Base-by-base conservation (phyloP, 2,888 invertebrate species). In the Argyresthia goedartella region DNA sequence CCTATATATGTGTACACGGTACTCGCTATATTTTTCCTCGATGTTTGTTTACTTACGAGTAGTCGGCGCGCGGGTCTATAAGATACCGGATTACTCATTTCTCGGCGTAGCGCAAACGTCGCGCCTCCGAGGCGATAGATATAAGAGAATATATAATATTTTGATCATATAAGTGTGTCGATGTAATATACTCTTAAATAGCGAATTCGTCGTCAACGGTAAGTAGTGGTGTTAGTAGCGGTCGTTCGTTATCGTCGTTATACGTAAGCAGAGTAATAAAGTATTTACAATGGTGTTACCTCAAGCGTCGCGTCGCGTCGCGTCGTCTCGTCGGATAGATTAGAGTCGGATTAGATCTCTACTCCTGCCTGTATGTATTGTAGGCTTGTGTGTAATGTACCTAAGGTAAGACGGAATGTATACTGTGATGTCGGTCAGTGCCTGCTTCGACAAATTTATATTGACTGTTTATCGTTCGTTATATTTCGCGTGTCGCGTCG, bases 221-320 rank as follows among this genome's bases (percentile, higher is more conserved):
- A n/a, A 43, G 43, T 43, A 43, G 43, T 13, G 43, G 43, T 13
- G 13, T n/a, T 39, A 14, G 39, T 39, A 49, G 35, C 35, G 49
- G 41, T 50, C 33, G 50, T 43, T 50, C 50, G 50, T 42, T 54
- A 53, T 57, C 52, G 57, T 54, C 54, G 56, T 59, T 57, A 58
- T 10, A 33, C 49, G 54, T 53, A 52, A 53, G 57, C 57, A 60
- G 56, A 61, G 46, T 44, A 52, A 60, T 66, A n/a, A n/a, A n/a
- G n/a, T n/a, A 65, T 66, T 65, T 63, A 64, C 62, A 60, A 62
- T 54, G 55, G 58, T 50, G 63, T 59, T 62, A 60, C 62, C 62
- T 65, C 59, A 62, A 58, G 60, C 55, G 50, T 56, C 35, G 10
- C 51, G 48, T n/a, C n/a, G n/a, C n/a, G n/a, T n/a, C n/a, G n/a